Evolutionary conservation across 2,888 invertebrate genomes (phyloP).

Genomic region (Entomobrya multifasciata): DNA sequence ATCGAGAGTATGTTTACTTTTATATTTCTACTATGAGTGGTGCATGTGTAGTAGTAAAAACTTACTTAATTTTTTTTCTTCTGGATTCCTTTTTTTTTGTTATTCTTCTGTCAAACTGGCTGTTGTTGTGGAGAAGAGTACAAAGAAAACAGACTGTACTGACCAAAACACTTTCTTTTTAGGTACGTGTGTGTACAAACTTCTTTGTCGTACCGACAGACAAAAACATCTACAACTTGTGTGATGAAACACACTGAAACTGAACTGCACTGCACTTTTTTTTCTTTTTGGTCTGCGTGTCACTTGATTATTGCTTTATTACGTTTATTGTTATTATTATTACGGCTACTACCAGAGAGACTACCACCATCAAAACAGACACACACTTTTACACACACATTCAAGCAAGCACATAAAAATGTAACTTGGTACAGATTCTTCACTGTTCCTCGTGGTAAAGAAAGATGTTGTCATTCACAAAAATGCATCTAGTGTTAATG

Average conservation of each 20-base stretch:
- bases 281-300: conserved; percentile 33
- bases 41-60: too few species aligned
- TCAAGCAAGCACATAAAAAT: too few species aligned
- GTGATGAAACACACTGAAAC: neutral
- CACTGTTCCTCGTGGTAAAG: conserved; percentile 16
- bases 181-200: neutral
- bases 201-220: neutral
- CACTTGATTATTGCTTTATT: conserved; percentile 64
- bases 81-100: conserved; percentile 35
- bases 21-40: conserved; percentile 24
- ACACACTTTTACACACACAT: neutral
- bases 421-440: conserved; percentile 12
- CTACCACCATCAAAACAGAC: neutral
- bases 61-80: conserved; percentile 57
- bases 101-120: conserved; percentile 38
- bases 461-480: conserved; percentile 8
- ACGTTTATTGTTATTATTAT: conserved; percentile 57
- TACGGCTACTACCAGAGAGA: conserved; percentile 40
- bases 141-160: conserved; percentile 29
- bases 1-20: conserved; percentile 37
- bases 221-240: neutral
- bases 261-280: conserved; percentile 15
- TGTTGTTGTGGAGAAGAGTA: conserved; percentile 2
- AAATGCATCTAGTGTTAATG: conserved; percentile 18
- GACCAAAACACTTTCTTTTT: conserved; percentile 44